phyloP scores from a whole-genome alignment of 1,140 invertebrate species.

The Pseudoatta argentina region DNA sequence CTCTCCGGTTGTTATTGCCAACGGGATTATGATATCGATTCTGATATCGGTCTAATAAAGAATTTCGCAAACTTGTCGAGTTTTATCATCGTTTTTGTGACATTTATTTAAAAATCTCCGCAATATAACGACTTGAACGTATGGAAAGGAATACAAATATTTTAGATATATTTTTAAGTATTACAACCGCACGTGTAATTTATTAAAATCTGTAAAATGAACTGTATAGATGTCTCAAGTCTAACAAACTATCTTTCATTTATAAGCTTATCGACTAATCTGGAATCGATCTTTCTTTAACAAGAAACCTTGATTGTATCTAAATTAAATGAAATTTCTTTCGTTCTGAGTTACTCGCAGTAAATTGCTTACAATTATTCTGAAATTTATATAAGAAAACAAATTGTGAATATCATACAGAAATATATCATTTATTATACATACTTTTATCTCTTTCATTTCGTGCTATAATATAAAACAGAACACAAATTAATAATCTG shows the following conservation, averaged over 20 bases:
- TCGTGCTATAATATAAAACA: not conserved
- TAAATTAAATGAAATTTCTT: not conserved
- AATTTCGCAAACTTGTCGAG: conserved; percentile 9
- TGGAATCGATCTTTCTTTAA: not conserved
- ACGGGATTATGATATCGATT: conserved; percentile 11
- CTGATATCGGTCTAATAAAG: not conserved
- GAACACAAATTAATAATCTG: conserved; percentile 13
- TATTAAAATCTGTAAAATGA: not conserved
- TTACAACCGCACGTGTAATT: not conserved
- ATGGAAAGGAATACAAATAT: not conserved
- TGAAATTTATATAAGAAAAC: not conserved
- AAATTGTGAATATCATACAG: not conserved
- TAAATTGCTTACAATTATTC: not conserved
- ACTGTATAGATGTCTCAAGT: not conserved
- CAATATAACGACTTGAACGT: not conserved
- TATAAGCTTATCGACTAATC: not conserved
- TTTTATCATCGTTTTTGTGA: not conserved
- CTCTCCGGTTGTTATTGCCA: conserved; percentile 31
- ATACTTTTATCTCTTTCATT: not conserved
- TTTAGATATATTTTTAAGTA: not conserved
- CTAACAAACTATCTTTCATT: not conserved
- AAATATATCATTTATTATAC: not conserved
- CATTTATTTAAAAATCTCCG: conserved; percentile 9
- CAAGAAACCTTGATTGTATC: no score
- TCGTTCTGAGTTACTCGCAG: not conserved